Evolutionary conservation across 2,888 invertebrate species (phyloP).

Genomic region (Plusia festucae): DNA sequence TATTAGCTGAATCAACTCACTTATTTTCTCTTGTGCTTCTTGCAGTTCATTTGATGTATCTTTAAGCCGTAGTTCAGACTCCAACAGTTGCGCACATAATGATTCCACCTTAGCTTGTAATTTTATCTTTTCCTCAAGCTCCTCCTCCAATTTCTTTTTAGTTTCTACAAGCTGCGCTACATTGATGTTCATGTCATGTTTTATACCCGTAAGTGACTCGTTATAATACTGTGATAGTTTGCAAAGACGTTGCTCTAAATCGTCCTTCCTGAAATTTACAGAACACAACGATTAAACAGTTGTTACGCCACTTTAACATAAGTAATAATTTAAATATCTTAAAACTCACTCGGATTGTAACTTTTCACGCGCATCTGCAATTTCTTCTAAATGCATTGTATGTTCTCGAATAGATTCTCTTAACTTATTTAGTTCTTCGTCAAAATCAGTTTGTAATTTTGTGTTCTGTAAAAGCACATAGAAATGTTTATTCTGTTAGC

Average conservation of each 20-base stretch:
- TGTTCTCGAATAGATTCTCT: slow-evolving; percentile 78
- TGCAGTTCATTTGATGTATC: slow-evolving; percentile 61
- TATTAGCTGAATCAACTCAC: slow-evolving; percentile 22
- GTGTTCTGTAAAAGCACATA: slow-evolving; percentile 69
- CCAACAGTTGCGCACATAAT: slow-evolving; percentile 67
- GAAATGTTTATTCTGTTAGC: background rate
- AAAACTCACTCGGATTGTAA: slow-evolving; percentile 78
- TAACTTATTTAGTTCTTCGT: slow-evolving; percentile 75
- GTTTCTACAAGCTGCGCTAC: slow-evolving; percentile 71
- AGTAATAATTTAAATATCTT: background rate
- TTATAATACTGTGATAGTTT: slow-evolving; percentile 75
- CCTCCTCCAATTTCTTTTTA: slow-evolving; percentile 74
- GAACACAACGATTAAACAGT: background rate
- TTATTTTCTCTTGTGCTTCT: slow-evolving; percentile 59
- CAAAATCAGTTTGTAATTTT: slow-evolving; percentile 74
- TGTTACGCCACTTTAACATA: background rate
- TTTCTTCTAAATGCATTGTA: slow-evolving; percentile 77
- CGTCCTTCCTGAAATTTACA: slow-evolving; percentile 73
- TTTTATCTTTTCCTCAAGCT: slow-evolving; percentile 67
- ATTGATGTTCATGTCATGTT: slow-evolving; percentile 71
- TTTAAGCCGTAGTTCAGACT: slow-evolving; percentile 69
- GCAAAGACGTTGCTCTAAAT: slow-evolving; percentile 74
- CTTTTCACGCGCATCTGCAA: slow-evolving; percentile 76
- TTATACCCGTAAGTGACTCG: slow-evolving; percentile 70
- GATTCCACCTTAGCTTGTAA: slow-evolving; percentile 68